phyloP scores from a whole-genome alignment of 92 coral and sea anemone species.

The Umimayanthus chanpuru region DNA sequence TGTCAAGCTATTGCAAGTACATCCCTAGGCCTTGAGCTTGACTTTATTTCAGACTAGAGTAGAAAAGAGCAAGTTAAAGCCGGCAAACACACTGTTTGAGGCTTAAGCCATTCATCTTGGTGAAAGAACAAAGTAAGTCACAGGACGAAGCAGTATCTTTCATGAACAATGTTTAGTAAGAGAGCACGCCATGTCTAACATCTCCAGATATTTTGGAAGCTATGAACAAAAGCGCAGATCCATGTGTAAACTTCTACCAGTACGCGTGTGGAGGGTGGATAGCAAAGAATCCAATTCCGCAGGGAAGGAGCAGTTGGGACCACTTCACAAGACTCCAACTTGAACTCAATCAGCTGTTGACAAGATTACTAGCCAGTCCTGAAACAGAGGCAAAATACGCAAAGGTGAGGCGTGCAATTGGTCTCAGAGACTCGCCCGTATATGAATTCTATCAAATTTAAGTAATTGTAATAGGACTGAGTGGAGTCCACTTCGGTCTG shows the following conservation, averaged over 20 bases:
- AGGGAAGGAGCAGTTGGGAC: conserved; percentile 52
- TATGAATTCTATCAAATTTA: no score
- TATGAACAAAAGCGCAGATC: conserved; percentile 74
- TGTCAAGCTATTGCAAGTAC: no score
- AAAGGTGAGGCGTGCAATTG: conserved; percentile 51
- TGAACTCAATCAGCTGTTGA: neutral
- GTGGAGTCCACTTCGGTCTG: no score
- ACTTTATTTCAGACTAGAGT: no score
- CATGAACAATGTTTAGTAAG: neutral
- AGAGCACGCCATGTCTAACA: no score
- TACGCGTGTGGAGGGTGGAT: conserved; percentile 95
- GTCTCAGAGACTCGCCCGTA: neutral
- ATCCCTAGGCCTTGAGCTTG: no score
- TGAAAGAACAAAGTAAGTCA: no score
- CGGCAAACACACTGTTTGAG: neutral
- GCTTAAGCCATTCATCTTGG: neutral
- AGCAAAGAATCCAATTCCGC: conserved; percentile 67
- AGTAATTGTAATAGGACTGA: no score
- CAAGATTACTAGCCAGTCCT: neutral
- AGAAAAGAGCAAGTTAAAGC: neutral
- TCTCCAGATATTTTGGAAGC: conserved; percentile 69
- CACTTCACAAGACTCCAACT: conserved; percentile 62
- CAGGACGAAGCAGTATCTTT: no score
- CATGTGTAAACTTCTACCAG: conserved; percentile 86
- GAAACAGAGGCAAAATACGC: conserved; percentile 50